phyloP scores from a whole-genome alignment of 2,113 vertebrate genomes.

The Sisor rabdophorus region DNA sequence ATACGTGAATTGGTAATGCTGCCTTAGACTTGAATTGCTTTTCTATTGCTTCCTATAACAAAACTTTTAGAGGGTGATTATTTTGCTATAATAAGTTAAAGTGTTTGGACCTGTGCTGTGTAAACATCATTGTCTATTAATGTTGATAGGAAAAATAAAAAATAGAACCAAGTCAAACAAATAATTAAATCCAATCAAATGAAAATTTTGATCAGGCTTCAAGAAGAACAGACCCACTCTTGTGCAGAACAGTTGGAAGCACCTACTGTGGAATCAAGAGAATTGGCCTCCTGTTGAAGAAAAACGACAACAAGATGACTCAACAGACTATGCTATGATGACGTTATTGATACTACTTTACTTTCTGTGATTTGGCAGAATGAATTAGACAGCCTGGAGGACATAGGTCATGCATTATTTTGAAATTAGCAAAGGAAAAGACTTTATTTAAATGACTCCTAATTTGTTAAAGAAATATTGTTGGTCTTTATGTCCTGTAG shows the following conservation, averaged over 20 bases:
- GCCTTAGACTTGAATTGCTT: constrained; percentile 51
- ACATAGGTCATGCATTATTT: constrained; percentile 1
- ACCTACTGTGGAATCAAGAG: constrained; percentile 17
- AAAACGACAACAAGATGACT: constrained; percentile 14
- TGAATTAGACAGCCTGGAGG: neutral
- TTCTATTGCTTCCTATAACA: constrained; percentile 54
- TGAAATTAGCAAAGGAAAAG: constrained; percentile 1
- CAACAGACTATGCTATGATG: constrained; percentile 17
- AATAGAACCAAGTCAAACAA: neutral
- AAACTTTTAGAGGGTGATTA: constrained; percentile 50
- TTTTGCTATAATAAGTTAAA: constrained; percentile 8
- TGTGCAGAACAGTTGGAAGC: constrained; percentile 6
- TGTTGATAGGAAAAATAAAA: too few species aligned
- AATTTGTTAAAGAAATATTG: neutral
- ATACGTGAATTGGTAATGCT: too few species aligned
- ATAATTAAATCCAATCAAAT: neutral
- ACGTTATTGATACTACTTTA: neutral
- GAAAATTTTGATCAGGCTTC: constrained; percentile 9
- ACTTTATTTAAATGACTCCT: neutral
- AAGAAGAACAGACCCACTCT: constrained; percentile 8
- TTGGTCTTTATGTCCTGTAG: neutral
- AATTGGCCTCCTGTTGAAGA: constrained; percentile 6
- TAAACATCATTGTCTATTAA: too few species aligned
- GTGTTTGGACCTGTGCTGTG: neutral
- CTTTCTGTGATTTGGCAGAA: constrained; percentile 14